Evolutionary conservation across 1,140 invertebrate species (phyloP), one percentile per base, ranked within the genome.

Genomic region (Plectus sambesii): DNA sequence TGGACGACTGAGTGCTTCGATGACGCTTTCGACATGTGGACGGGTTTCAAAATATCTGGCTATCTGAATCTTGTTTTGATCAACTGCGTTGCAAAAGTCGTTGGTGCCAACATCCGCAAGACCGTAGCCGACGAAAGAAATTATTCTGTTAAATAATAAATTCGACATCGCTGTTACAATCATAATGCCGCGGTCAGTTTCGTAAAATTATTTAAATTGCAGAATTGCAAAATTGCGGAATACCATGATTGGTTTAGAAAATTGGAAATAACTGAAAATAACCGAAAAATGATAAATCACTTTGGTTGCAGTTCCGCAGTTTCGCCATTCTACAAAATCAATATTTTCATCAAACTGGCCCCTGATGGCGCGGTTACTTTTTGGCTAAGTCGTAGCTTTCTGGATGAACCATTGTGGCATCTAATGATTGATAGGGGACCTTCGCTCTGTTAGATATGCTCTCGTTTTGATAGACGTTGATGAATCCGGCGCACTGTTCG

Each of bases 401-500:
- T 0, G 87, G 87, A 77, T 90, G 87, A 54, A 92, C 84, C 67
- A 81, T 81, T 1, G 87, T 89, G 48, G 78, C 78, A 68, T 92
- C 87, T n/a, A 90, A 70, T 1, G 79, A 78, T 59, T 85, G 83
- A 8, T 63, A 49, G 26, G 51, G 36, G 20, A 24, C 53, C 46
- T 17, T 51, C 40, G 8, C 53, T 23, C 44, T 29, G 33, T 60
- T 69, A 24, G 25, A 36, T 44, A 61, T 61, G 33, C 63, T 62
- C 1, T 40, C 45, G 15, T 49, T 49, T 33, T 40, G 23, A 30
- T 37, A 61, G 42, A 88, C 79, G 54, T 82, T 78, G 9, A 90
- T 74, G 68, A 90, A 92, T 0, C 87, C 87, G 17, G 82, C 83
- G 68, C 85, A 88, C 58, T 90, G 87, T 60, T 87, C 81, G 66